These are phyloP conservation scores for Falcunculus frontatus DNA, from an alignment of 2,113 vertebrate genomes.

Conservation along the genomic window DNA sequence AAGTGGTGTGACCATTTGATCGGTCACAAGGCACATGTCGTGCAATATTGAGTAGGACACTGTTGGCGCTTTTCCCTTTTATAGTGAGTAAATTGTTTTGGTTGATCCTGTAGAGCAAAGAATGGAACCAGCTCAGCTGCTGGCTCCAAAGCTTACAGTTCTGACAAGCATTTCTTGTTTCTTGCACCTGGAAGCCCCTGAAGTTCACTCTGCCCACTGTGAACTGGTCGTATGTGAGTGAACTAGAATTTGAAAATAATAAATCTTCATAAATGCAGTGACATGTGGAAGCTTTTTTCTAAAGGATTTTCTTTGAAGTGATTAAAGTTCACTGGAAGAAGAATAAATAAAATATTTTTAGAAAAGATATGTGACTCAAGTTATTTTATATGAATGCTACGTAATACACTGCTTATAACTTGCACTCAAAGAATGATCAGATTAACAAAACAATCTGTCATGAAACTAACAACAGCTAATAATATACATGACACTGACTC, in stretches of 20 bases:
- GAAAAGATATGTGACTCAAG: neutral
- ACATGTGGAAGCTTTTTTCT: neutral
- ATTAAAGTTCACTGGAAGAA: neutral
- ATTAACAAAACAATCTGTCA: neutral
- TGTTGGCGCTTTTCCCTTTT: neutral
- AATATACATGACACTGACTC: neutral
- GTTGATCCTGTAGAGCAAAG: neutral
- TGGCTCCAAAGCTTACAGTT: neutral
- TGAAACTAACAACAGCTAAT: neutral
- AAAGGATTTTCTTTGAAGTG: neutral
- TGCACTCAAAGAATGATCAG: neutral
- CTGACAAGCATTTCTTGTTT: neutral
- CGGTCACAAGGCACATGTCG: fast-evolving
- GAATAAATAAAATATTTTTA: neutral
- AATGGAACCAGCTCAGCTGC: neutral
- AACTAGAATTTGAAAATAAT: neutral
- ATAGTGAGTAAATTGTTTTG: neutral
- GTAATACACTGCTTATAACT: neutral
- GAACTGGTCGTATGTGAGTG: fast-evolving
- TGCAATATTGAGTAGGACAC: no score
- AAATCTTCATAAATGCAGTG: neutral
- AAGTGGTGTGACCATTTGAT: neutral
- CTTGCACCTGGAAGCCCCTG: neutral
- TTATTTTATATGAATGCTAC: neutral
- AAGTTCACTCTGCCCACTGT: fast-evolving